Evolutionary conservation across 2,888 invertebrate species (phyloP).

Genomic region (Epirrhoe tristata): DNA sequence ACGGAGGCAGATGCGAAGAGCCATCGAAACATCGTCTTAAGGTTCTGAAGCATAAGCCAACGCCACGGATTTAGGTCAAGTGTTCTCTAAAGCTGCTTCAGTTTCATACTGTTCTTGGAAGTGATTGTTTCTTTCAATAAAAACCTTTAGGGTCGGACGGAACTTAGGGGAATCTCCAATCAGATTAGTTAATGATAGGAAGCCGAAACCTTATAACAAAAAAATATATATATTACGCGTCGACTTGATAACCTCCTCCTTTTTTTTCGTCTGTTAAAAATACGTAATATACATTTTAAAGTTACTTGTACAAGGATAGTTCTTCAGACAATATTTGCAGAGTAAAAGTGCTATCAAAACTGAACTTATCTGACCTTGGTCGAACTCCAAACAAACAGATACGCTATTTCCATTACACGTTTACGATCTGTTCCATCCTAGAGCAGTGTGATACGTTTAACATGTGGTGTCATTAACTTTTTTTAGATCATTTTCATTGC

Average conservation of each 20-base stretch:
- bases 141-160: not conserved
- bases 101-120: conserved; percentile 31
- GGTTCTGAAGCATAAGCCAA: conserved; percentile 39
- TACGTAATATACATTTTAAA: not conserved
- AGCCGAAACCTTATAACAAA: conserved; percentile 5
- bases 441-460: conserved; percentile 35
- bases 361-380: conserved; percentile 53
- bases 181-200: conserved; percentile 12
- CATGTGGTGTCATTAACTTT: conserved; percentile 33
- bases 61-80: conserved; percentile 64
- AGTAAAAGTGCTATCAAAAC: conserved; percentile 31
- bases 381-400: conserved; percentile 54
- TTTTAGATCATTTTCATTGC: conserved; percentile 27
- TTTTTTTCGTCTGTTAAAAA: no score
- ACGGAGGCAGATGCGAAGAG: conserved; percentile 47
- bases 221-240: no score
- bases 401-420: conserved; percentile 51
- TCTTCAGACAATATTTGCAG: not conserved
- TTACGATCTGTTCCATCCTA: conserved; percentile 48
- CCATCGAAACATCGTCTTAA: conserved; percentile 56
- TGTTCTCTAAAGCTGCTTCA: conserved; percentile 46
- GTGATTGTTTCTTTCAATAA: conserved; percentile 6
- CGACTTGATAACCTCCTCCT: no score
- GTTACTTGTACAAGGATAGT: not conserved
- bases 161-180: not conserved